These are phyloP conservation scores for Sebastes taczanowskii DNA, from an alignment of 2,797 vertebrate genomes.

Conservation along the genomic window DNA sequence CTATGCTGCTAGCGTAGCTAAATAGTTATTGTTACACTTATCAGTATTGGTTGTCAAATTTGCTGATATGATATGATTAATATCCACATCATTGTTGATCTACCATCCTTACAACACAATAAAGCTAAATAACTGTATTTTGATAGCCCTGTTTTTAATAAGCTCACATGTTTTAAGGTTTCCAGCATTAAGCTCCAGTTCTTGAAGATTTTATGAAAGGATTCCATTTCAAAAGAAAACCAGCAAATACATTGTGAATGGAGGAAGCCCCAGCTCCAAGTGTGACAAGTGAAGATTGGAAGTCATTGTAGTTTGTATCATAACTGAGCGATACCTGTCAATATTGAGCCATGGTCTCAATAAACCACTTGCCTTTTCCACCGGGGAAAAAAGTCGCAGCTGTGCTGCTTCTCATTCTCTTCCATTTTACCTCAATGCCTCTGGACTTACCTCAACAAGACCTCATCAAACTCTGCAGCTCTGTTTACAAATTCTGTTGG, in stretches of 20 bases:
- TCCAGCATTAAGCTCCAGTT: background rate
- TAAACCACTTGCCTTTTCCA: constrained; percentile 27
- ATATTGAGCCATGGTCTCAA: constrained; percentile 31
- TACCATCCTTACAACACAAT: background rate
- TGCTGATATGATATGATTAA: background rate
- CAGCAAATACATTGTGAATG: background rate
- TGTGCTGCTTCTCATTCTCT: constrained; percentile 49
- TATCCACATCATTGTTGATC: background rate
- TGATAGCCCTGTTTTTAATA: background rate
- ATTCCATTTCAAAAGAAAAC: constrained; percentile 7
- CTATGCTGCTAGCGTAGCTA: background rate
- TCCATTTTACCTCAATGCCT: constrained; percentile 67
- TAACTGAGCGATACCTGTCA: constrained; percentile 26
- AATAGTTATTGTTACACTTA: background rate
- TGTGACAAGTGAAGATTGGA: constrained; percentile 13
- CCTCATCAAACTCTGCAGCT: constrained; percentile 68
- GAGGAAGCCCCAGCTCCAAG: background rate
- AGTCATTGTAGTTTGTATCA: constrained; percentile 25
- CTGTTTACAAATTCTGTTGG: constrained; percentile 70
- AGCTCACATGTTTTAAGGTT: background rate
- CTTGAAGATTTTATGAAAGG: background rate
- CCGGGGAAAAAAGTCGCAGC: constrained; percentile 14
- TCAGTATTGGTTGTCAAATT: background rate
- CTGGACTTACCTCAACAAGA: constrained; percentile 60
- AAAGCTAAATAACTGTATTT: background rate